Evolutionary conservation across 2,113 vertebrate species (phyloP), one percentile per base, ranked within the genome.

Genomic region (Hipposideros armiger): DNA sequence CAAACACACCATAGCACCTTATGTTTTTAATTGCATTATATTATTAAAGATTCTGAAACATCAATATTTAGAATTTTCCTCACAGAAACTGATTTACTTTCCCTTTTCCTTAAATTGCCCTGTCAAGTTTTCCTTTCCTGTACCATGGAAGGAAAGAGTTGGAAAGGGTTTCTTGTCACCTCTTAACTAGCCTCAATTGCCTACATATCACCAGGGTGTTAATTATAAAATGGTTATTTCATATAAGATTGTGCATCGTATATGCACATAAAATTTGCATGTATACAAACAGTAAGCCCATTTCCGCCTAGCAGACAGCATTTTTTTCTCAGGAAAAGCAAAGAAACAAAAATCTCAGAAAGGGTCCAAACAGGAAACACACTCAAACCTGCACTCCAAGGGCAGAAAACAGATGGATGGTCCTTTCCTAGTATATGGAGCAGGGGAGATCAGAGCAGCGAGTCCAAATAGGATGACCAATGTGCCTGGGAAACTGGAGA

Each of bases 301-400:
- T 80, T 56, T 66, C 47, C 19, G 50, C 20, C 72, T 11, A 17
- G 24, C 20, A 78, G 66, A 91, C 1, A 91, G 47, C 13, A 42
- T 32, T 60, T 66, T 24, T 54, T 52, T 42, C 47, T 72, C 54
- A 50, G 66, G 50, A 60, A 96, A 92, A 95, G 83, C 62, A 83
- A 86, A 92, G 60, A 93, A 92, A 92, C 28, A 72, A 83, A 73
- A 94, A 16, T 30, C 47, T 84, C 60, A 64, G 32, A 78, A 47
- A 54, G 72, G 85, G 11, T 45, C 52, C 40, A 87, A 87, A 96
- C 83, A 97, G 95, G 86, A 90, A 97, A 89, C 54, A 69, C 36
- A 88, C 50, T 85, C 13, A 4, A 22, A 64, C 67, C 60, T 52
- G 54, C 45, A 17, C 24, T 72, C 86, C 74, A 54, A 95, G 95